phyloP scores from a whole-genome alignment of 2,888 invertebrate species.

The Phania funesta region DNA sequence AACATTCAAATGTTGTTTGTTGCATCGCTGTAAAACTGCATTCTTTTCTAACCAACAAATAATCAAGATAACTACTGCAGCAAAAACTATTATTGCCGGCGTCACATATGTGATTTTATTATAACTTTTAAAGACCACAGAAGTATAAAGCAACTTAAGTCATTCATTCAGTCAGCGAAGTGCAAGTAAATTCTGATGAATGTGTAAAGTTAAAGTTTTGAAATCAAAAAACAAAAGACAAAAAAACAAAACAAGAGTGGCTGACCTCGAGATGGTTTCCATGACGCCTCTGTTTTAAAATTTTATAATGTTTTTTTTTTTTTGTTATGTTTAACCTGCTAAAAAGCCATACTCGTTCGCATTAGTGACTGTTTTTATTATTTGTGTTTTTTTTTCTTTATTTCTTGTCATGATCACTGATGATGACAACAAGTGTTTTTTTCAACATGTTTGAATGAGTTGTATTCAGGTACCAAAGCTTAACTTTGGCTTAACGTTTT shows the following conservation, averaged over 20 bases:
- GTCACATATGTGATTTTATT: conserved; percentile 14
- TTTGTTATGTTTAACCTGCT: not conserved
- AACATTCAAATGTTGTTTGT: conserved; percentile 27
- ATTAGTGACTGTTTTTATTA: conserved; percentile 41
- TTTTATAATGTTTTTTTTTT: conserved; percentile 38
- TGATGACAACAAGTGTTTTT: conserved; percentile 65
- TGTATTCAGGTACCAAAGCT: conserved; percentile 28
- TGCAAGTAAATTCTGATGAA: conserved; percentile 22
- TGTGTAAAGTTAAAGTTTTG: conserved; percentile 32
- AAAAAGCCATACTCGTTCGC: not conserved
- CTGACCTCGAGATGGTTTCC: conserved; percentile 72
- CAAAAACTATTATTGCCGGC: conserved; percentile 9
- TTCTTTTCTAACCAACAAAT: conserved; percentile 34
- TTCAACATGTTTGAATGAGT: not conserved
- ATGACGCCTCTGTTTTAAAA: conserved; percentile 66
- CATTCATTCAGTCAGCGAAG: no score
- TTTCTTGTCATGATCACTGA: conserved; percentile 48
- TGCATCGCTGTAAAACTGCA: conserved; percentile 34
- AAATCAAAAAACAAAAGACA: conserved; percentile 20
- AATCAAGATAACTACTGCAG: not conserved
- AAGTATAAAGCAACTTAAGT: not conserved
- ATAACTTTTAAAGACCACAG: conserved; percentile 16
- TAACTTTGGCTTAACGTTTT: conserved; percentile 26
- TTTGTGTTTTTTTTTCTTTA: conserved; percentile 14
- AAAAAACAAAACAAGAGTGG: conserved; percentile 56